Percentiles rank a stretch among this genome's conserved stretches.
Evolutionary conservation across 2,888 invertebrate genomes (phyloP).

Genomic region (Dinocampus coccinellae): DNA sequence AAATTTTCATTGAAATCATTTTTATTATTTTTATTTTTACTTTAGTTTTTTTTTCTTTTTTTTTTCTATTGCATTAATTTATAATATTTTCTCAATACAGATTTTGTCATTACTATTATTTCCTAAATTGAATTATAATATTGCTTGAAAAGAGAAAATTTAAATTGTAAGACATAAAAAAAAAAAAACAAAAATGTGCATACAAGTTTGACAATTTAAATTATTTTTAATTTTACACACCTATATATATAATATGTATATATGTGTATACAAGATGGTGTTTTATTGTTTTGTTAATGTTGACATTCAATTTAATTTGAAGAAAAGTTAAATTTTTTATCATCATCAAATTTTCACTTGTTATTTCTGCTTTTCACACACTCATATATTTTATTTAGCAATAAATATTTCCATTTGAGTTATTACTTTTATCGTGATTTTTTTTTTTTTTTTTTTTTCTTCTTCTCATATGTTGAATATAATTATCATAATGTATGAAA

Average conservation of each 20-base stretch:
- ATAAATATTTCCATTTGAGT: neutral
- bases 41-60: too few relatives aligned
- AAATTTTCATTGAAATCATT: neutral
- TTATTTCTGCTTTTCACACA: too few relatives aligned
- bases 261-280: neutral
- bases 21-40: neutral
- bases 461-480: neutral
- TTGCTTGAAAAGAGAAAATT: neutral
- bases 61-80: too few relatives aligned
- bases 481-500: neutral
- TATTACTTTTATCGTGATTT: neutral
- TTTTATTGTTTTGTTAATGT: neutral
- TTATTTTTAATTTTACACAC: neutral
- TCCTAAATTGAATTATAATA: neutral
- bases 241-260: neutral
- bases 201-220: neutral
- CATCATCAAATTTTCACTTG: too few relatives aligned
- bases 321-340: too few relatives aligned
- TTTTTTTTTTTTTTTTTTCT: neutral
- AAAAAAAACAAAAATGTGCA: neutral
- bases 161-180: neutral
- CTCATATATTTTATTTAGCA: too few relatives aligned
- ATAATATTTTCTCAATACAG: too few relatives aligned
- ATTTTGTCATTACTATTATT: too few relatives aligned
- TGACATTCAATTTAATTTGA: too few relatives aligned